Evolutionary conservation across 2,888 invertebrate genomes (phyloP), one percentile per base, ranked within the genome.

Genomic region (Agonum fuliginosum): DNA sequence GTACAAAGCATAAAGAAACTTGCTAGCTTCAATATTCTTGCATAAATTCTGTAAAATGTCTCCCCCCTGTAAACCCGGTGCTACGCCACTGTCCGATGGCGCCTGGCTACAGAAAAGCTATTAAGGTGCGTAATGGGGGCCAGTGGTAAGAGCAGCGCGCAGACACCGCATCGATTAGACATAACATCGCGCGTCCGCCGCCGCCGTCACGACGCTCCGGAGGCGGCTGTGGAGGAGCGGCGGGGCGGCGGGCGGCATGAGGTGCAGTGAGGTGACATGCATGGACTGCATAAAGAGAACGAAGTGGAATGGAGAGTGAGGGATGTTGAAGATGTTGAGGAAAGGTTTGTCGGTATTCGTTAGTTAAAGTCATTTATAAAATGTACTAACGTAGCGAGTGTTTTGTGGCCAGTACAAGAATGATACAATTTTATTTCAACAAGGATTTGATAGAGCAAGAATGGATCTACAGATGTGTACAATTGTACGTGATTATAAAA

Each of bases 81-180:
- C n/a, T n/a, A 27, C 67, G 67, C 41, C 43, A 41, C 67, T 22
- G 24, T 5, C 17, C 17, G 3, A 27, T 54, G 34, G 76, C 48
- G 37, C 83, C 84, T 83, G 84, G 85, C 83, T 84, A 86, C 85
- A 86, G 86, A 86, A 85, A 86, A 85, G 89, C 91, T 90, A 92
- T 92, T 92, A 92, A 92, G 91, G 91, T 92, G 92, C 92, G 92
- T 92, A 92, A 92, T 91, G 91, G 91, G 89, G 90, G 88, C 86
- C 86, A 86, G 84, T 87, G 88, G 88, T 89, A 90, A 90, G 91
- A 91, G 90, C 89, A 89, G 89, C 91, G 91, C 91, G 90, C 90
- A 88, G 87, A 78, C 85, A 87, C 90, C 90, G 91, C 91, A 91
- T 91, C 91, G 91, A 91, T 91, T 91, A 91, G 91, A 88, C 88